A percentile compares a stretch with the other conserved stretches of the same genome.
These are phyloP conservation scores for Podargus strigoides DNA, from an alignment of 2,797 vertebrate species.

Conservation along the genomic window DNA sequence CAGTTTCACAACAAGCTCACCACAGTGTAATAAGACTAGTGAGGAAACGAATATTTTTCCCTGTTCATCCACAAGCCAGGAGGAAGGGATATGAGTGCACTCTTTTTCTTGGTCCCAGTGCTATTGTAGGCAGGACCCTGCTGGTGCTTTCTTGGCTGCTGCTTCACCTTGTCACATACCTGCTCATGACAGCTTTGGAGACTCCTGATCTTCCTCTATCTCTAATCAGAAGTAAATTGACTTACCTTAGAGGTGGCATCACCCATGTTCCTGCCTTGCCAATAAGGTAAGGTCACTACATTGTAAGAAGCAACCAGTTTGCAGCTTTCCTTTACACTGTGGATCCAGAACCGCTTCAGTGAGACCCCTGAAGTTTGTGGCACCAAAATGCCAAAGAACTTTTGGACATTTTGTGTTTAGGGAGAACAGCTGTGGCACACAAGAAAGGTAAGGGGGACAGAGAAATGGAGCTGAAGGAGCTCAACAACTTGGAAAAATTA, in stretches of 20 bases:
- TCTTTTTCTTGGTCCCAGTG: background rate
- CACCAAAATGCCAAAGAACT: background rate
- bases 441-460: background rate
- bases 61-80: background rate
- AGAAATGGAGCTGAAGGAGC: background rate
- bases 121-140: background rate
- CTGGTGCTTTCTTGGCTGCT: background rate
- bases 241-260: background rate
- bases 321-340: background rate
- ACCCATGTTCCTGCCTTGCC: background rate
- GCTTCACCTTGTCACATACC: background rate
- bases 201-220: background rate
- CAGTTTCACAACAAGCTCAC: background rate
- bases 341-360: background rate
- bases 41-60: background rate
- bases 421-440: background rate
- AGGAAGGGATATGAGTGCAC: background rate
- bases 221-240: background rate
- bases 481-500: background rate
- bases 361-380: background rate
- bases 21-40: background rate
- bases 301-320: background rate
- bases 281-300: background rate
- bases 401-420: background rate
- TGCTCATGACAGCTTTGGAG: background rate